A percentile compares a stretch with the other conserved stretches of the same genome.
phyloP scores from a whole-genome alignment of 2,797 vertebrate species.

The Falco concolor region DNA sequence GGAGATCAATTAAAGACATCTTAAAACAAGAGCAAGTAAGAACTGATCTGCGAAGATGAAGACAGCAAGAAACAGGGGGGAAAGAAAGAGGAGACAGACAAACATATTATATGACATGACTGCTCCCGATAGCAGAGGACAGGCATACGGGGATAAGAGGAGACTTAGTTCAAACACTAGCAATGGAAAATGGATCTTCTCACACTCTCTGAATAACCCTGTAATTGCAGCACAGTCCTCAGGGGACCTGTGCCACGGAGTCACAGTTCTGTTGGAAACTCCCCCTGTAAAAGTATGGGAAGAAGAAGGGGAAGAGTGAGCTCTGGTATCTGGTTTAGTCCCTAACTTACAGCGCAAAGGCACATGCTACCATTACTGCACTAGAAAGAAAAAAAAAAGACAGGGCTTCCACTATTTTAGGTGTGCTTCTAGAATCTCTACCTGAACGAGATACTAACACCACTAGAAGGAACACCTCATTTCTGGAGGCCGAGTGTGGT shows the following conservation, averaged over 20 bases:
- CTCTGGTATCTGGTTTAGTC: neutral
- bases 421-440: neutral
- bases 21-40: neutral
- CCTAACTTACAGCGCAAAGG: neutral
- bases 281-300: neutral
- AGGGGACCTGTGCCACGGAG: neutral
- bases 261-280: neutral
- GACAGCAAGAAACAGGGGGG: too few species aligned
- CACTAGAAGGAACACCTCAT: neutral
- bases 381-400: neutral
- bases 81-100: neutral
- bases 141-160: neutral
- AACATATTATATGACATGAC: neutral
- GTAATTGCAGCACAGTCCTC: rapidly evolving
- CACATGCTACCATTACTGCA: neutral
- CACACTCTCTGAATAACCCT: neutral
- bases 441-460: rapidly evolving
- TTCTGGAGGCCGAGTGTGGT: neutral
- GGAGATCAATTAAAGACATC: neutral
- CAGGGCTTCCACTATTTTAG: neutral
- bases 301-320: rapidly evolving
- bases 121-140: neutral
- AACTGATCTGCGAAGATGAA: neutral
- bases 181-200: neutral
- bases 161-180: neutral